Conservation (phyloP, 2,797 vertebrate genomes). For the Iguana delicatissima region DNA sequence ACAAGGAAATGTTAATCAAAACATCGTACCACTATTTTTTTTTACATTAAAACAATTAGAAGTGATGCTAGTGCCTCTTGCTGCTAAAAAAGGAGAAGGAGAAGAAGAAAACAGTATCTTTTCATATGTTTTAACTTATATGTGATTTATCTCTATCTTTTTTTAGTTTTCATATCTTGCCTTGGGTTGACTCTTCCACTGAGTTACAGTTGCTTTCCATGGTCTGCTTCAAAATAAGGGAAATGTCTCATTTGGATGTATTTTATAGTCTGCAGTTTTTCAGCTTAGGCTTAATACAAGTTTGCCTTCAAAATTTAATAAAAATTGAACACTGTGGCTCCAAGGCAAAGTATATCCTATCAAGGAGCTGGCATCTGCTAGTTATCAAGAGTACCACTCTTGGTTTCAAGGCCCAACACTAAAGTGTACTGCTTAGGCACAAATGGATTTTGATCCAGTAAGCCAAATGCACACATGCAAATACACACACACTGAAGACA, state of each 20-base stretch:
- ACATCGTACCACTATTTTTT: not conserved
- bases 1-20: not conserved
- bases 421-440: not conserved
- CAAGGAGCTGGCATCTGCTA: no score
- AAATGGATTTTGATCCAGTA: not conserved
- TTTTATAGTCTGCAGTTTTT: not conserved
- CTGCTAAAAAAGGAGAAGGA: not conserved
- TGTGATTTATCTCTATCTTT: no score
- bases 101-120: not conserved
- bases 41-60: not conserved
- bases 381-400: no score
- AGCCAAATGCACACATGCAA: not conserved
- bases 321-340: no score
- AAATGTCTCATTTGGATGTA: not conserved
- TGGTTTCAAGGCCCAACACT: no score
- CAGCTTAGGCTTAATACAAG: no score
- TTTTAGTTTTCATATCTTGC: no score
- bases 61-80: not conserved
- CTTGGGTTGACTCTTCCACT: not conserved
- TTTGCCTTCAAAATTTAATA: no score
- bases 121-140: not conserved
- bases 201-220: not conserved
- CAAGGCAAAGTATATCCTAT: no score
- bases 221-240: not conserved
- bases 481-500: not conserved